Percentiles rank a stretch among this genome's conserved stretches.
Evolutionary conservation across 2,113 vertebrate genomes (phyloP).

Genomic region (Gulo gulo): DNA sequence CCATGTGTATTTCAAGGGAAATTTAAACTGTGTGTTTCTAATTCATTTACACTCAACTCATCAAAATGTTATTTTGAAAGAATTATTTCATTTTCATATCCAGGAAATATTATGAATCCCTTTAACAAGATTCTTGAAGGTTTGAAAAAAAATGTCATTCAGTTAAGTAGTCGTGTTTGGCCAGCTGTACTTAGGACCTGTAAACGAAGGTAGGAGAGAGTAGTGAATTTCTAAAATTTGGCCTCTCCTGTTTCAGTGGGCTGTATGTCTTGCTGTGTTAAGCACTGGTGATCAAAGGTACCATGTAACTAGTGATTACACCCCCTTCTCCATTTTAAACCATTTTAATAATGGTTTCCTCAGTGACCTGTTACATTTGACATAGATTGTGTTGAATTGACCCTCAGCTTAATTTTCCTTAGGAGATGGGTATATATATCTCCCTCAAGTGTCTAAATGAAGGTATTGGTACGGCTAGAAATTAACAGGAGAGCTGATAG

Average conservation of each 20-base stretch:
- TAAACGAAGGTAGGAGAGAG: not conserved
- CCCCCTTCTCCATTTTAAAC: accelerated
- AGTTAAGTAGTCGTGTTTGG: constrained; percentile 41
- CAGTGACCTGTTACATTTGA: not conserved
- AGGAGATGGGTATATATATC: not conserved
- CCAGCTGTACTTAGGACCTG: not conserved
- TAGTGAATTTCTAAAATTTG: not conserved
- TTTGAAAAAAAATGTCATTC: constrained; percentile 44
- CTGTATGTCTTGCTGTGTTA: not conserved
- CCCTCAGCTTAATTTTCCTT: not conserved
- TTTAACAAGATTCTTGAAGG: constrained; percentile 54
- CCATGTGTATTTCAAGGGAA: constrained; percentile 73
- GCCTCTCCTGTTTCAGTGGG: not conserved
- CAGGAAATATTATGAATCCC: constrained; percentile 66
- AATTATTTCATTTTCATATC: constrained; percentile 62
- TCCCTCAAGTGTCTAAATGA: not conserved
- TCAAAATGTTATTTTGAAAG: constrained; percentile 74
- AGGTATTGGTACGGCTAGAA: not conserved
- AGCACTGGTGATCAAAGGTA: not conserved
- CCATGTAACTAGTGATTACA: not conserved
- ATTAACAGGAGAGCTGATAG: not conserved
- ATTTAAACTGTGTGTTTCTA: constrained; percentile 76
- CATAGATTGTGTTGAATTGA: not conserved
- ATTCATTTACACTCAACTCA: constrained; percentile 78
- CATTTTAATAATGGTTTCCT: not conserved